Evolutionary conservation across 2,797 vertebrate species (phyloP).

Genomic region (Myotis pilosus): DNA sequence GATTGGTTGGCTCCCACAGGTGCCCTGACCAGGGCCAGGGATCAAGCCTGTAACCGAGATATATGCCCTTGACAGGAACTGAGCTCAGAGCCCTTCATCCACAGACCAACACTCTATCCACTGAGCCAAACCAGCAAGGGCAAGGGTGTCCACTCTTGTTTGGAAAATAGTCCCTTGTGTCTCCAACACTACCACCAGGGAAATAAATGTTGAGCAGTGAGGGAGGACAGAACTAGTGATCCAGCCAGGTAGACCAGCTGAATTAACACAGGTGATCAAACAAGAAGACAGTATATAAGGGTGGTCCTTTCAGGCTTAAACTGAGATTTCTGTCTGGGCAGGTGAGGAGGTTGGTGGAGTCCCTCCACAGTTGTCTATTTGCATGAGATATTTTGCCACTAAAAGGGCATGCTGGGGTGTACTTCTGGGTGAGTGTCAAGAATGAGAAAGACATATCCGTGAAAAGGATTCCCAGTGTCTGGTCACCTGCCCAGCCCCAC

Average conservation of each 20-base stretch:
- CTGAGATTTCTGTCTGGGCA: neutral
- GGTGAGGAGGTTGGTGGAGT: neutral
- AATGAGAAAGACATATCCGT: neutral
- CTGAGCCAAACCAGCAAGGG: too few relatives aligned
- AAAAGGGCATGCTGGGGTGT: neutral
- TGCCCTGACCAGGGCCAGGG: too few relatives aligned
- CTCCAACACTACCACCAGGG: neutral
- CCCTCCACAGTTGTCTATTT: neutral
- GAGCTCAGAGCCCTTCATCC: too few relatives aligned
- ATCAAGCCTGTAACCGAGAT: too few relatives aligned
- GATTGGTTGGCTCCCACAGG: too few relatives aligned
- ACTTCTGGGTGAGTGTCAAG: neutral
- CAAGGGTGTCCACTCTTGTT: neutral
- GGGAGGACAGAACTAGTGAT: neutral
- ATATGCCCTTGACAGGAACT: too few relatives aligned
- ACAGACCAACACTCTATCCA: too few relatives aligned
- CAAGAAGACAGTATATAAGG: accelerated
- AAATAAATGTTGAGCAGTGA: neutral
- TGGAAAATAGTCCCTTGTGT: neutral
- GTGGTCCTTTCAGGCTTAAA: neutral
- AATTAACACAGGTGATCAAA: neutral
- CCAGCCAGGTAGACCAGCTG: neutral
- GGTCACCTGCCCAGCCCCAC: neutral
- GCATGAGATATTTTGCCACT: neutral
- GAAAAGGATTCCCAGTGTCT: neutral